Evolutionary conservation across 2,113 vertebrate genomes (phyloP).

Genomic region (Zonotrichia leucophrys): DNA sequence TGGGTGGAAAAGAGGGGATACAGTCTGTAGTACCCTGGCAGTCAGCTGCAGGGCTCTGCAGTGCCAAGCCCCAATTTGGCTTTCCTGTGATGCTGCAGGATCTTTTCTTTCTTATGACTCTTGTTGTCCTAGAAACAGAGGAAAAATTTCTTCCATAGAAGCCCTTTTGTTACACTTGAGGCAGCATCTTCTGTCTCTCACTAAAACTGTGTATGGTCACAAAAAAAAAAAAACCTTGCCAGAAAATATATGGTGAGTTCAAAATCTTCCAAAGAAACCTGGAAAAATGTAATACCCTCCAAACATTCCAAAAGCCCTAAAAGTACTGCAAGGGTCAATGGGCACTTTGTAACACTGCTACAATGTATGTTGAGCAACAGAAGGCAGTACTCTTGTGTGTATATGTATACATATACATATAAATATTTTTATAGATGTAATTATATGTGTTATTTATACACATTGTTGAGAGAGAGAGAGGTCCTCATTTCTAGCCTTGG

Average conservation of each 20-base stretch:
- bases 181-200: background rate
- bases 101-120: constrained; percentile 34
- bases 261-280: background rate
- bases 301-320: background rate
- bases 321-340: background rate
- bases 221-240: background rate
- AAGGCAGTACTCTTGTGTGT: background rate
- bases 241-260: background rate
- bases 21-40: background rate
- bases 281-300: background rate
- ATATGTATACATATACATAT: accelerated
- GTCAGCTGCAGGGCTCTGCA: background rate
- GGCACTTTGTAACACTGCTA: background rate
- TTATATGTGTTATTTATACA: background rate
- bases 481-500: background rate
- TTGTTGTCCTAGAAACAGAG: constrained; percentile 68
- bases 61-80: background rate
- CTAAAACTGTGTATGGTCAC: background rate
- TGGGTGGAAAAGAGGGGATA: background rate
- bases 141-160: constrained; percentile 15
- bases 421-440: background rate
- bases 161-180: constrained; percentile 4
- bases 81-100: background rate
- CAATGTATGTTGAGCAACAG: background rate
- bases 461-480: background rate